phyloP scores from a whole-genome alignment of 2,797 vertebrate species.

The Acrossocheilus fasciatus region DNA sequence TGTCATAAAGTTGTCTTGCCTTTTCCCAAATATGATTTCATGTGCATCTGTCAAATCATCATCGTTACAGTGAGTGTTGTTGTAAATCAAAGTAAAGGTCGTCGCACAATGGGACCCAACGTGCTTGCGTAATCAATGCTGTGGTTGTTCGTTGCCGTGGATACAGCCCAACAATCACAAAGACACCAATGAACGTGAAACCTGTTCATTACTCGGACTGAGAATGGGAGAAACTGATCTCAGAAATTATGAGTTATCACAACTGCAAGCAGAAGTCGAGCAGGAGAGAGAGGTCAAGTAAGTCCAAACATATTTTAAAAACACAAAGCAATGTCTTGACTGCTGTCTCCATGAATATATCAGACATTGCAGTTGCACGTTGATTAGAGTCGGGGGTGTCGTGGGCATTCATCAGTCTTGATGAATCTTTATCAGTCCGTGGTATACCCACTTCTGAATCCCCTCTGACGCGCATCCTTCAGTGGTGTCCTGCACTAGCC shows the following conservation, averaged over 20 bases:
- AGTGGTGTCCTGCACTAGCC: too few species aligned
- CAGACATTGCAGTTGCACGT: not conserved
- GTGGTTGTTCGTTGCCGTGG: constrained; percentile 63
- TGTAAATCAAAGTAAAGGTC: not conserved
- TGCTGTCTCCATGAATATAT: too few species aligned
- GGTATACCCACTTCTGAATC: too few species aligned
- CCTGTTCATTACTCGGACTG: not conserved
- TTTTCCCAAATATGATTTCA: not conserved
- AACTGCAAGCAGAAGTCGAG: constrained; percentile 70
- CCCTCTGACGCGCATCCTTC: too few species aligned
- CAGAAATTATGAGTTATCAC: constrained; percentile 61
- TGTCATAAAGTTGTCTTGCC: not conserved
- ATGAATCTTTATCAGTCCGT: too few species aligned
- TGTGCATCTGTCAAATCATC: not conserved
- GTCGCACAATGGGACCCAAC: not conserved
- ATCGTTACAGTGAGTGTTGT: not conserved
- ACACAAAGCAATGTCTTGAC: too few species aligned
- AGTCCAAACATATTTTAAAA: constrained; percentile 53
- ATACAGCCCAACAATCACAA: constrained; percentile 59
- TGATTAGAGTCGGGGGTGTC: not conserved
- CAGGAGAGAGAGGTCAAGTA: constrained; percentile 77
- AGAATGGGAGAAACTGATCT: constrained; percentile 66
- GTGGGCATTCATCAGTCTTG: too few species aligned
- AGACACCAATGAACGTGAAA: not conserved
- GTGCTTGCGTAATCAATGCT: not conserved